These are phyloP conservation scores for Rhodeus uyekii DNA, from an alignment of 2,797 vertebrate genomes.

Conservation along the genomic window DNA sequence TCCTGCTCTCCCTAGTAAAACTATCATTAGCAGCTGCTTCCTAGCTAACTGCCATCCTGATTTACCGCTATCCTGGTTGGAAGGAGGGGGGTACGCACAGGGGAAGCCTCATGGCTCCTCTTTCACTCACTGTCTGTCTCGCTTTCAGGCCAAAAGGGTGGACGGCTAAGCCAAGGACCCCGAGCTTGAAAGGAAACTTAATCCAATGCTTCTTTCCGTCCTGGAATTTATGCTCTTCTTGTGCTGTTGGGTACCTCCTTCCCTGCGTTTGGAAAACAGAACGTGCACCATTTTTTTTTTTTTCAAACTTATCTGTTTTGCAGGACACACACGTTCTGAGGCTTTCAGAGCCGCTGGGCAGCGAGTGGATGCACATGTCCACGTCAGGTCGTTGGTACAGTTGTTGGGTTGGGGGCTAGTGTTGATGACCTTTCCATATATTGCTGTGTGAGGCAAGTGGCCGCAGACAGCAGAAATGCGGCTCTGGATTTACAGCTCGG, in stretches of 20 bases:
- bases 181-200: constrained; percentile 49
- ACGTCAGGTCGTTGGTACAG: constrained; percentile 34
- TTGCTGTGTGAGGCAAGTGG: constrained; percentile 55
- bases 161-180: constrained; percentile 47
- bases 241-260: constrained; percentile 13
- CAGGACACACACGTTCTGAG: not conserved
- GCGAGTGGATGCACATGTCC: not conserved
- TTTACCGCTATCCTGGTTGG: constrained; percentile 76
- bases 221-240: constrained; percentile 48
- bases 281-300: not conserved
- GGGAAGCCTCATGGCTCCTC: constrained; percentile 74
- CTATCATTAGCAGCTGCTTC: constrained; percentile 92
- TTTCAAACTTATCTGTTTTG: constrained; percentile 9
- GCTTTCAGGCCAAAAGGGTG: constrained; percentile 55
- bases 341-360: not conserved
- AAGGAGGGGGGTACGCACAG: constrained; percentile 42
- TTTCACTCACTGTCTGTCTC: constrained; percentile 76
- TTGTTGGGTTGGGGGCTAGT: constrained; percentile 14
- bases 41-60: constrained; percentile 91
- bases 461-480: constrained; percentile 68
- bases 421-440: constrained; percentile 58
- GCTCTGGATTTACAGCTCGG: constrained; percentile 71
- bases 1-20: constrained; percentile 84
- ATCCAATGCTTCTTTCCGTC: constrained; percentile 42
- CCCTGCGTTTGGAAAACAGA: constrained; percentile 2